A percentile compares a stretch with the other conserved stretches of the same genome.
Evolutionary conservation across 2,888 invertebrate genomes (phyloP).

Genomic region (Spilarctia lutea): DNA sequence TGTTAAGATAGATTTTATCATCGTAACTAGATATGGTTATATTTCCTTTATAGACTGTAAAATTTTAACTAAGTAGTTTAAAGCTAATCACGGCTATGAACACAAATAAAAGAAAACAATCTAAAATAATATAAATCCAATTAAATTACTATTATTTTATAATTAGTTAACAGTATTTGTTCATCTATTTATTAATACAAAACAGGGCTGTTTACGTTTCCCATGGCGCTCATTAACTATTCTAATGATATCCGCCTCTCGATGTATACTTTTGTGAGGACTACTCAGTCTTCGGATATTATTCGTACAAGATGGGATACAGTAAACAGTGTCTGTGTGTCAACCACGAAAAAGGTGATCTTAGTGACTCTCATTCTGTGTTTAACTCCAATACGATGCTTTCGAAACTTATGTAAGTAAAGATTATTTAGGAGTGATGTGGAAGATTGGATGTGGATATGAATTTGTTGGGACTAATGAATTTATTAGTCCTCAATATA

Average conservation of each 20-base stretch:
- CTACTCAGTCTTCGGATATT: constrained; percentile 7
- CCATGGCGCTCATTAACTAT: constrained; percentile 11
- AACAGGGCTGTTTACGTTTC: constrained; percentile 23
- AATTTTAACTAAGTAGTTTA: background rate
- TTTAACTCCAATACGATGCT: constrained; percentile 32
- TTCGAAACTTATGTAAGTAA: constrained; percentile 42
- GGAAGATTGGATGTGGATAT: background rate
- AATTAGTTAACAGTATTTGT: background rate
- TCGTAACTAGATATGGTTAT: no score
- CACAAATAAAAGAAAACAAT: background rate
- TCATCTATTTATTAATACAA: constrained; percentile 8
- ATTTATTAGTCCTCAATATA: no score
- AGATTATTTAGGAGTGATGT: background rate
- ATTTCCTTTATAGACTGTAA: no score
- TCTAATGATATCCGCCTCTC: constrained; percentile 8
- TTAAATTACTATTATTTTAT: background rate
- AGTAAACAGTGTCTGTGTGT: constrained; percentile 25
- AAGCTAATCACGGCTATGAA: no score
- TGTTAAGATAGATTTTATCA: no score
- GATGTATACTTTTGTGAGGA: background rate
- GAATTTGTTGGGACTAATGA: no score
- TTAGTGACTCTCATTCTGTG: constrained; percentile 36
- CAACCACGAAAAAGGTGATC: constrained; percentile 22
- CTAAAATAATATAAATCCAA: background rate
- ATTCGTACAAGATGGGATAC: constrained; percentile 48